phyloP scores from a whole-genome alignment of 2,888 invertebrate species.

The Epistrophella euchroma region DNA sequence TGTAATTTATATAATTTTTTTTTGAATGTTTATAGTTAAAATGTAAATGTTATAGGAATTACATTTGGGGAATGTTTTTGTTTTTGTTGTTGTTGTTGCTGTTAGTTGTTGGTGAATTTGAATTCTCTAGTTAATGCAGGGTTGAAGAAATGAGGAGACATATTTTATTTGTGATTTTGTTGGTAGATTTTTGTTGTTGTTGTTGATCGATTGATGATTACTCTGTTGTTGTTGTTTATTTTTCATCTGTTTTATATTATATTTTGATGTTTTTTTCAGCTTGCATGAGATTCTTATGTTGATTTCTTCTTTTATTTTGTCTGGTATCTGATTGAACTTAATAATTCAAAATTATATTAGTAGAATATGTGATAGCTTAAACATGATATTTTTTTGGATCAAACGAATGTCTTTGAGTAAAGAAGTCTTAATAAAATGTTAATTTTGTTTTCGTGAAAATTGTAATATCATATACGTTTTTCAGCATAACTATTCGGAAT shows the following conservation, averaged over 20 bases:
- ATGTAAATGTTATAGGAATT: constrained; percentile 61
- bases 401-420: constrained; percentile 43
- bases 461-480: too few relatives aligned
- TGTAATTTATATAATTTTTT: constrained; percentile 33
- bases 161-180: constrained; percentile 70
- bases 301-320: constrained; percentile 58
- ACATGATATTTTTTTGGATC: neutral
- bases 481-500: too few relatives aligned
- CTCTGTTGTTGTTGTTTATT: constrained; percentile 1
- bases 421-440: neutral
- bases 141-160: constrained; percentile 66
- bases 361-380: neutral
- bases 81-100: constrained; percentile 16
- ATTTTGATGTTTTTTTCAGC: constrained; percentile 53
- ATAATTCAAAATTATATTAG: constrained; percentile 13
- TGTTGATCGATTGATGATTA: constrained; percentile 71
- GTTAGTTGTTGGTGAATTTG: constrained; percentile 16
- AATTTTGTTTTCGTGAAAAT: too few relatives aligned
- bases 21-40: constrained; percentile 56
- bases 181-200: constrained; percentile 54
- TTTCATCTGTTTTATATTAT: constrained; percentile 42
- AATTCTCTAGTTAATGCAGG: constrained; percentile 34
- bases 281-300: constrained; percentile 59
- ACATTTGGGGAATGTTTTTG: constrained; percentile 51
- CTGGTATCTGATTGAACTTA: constrained; percentile 68